These are phyloP conservation scores for Heteromyza rotundicornis DNA, from an alignment of 2,888 invertebrate species.

Conservation along the genomic window DNA sequence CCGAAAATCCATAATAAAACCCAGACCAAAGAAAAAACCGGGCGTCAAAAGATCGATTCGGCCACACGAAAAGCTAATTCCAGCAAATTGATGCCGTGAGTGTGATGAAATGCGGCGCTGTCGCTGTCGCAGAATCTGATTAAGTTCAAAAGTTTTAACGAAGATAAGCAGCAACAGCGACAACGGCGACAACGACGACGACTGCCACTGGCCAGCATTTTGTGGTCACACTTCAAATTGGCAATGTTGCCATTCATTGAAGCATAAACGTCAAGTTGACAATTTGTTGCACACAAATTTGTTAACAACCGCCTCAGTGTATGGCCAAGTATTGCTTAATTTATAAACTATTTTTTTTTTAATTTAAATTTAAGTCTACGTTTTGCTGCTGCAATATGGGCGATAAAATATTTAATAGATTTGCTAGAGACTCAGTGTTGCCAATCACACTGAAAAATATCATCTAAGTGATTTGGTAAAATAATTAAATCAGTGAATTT, in stretches of 20 bases:
- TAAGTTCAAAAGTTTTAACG: too few species aligned
- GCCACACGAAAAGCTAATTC: background rate
- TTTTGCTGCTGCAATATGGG: too few species aligned
- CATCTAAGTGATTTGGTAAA: too few species aligned
- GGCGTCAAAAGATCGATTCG: background rate
- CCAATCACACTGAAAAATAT: too few species aligned
- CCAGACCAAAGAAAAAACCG: background rate
- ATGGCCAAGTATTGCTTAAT: background rate
- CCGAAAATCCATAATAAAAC: background rate
- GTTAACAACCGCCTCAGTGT: background rate
- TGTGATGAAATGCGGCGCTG: background rate
- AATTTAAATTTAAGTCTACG: too few species aligned
- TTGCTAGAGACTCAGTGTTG: too few species aligned
- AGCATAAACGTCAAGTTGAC: background rate
- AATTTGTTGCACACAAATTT: background rate
- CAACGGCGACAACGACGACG: too few species aligned
- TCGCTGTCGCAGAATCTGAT: background rate
- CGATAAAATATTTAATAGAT: too few species aligned
- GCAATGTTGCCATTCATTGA: background rate
- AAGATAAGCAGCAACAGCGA: too few species aligned
- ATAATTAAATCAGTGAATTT: too few species aligned
- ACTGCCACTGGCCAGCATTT: too few species aligned
- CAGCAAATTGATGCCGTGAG: background rate
- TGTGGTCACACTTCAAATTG: background rate
- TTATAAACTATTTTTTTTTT: too few species aligned